A percentile compares a stretch with the other conserved stretches of the same genome.
These are phyloP conservation scores for Babyrousa celebensis DNA, from an alignment of 2,797 vertebrate species.

Conservation along the genomic window DNA sequence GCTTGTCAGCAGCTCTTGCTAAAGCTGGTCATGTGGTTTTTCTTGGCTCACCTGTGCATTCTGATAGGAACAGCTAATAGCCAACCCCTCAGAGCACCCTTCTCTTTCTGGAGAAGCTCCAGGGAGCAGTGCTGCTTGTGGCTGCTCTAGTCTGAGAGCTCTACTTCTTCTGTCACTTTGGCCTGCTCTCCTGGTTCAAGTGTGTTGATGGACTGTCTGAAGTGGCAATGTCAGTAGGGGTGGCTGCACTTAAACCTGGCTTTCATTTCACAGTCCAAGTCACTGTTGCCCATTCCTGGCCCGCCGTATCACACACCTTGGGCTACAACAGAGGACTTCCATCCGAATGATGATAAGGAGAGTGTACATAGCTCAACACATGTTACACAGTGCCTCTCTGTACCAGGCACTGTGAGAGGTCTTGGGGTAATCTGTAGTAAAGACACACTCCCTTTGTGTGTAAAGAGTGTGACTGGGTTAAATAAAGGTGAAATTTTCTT, in stretches of 20 bases:
- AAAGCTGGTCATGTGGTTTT: constrained; percentile 74
- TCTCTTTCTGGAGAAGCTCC: constrained; percentile 63
- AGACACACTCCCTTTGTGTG: neutral
- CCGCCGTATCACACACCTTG: neutral
- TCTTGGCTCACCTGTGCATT: constrained; percentile 80
- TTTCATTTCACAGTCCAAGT: neutral
- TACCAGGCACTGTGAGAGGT: neutral
- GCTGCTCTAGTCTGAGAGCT: neutral
- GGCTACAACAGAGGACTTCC: neutral
- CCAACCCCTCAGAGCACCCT: neutral
- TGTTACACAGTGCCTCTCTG: neutral
- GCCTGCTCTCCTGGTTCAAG: neutral
- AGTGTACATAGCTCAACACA: fast-evolving
- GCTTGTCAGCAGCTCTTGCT: constrained; percentile 81
- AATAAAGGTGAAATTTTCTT: constrained; percentile 26
- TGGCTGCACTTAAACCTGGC: neutral
- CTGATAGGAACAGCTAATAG: constrained; percentile 81
- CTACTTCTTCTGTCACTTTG: neutral
- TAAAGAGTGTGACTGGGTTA: neutral
- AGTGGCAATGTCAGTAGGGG: neutral
- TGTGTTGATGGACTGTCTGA: constrained; percentile 2
- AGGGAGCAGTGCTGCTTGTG: neutral
- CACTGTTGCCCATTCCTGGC: neutral
- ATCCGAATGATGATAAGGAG: neutral
- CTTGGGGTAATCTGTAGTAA: neutral